Evolutionary conservation across 2,888 invertebrate species (phyloP).

Genomic region (Xanthia togata): DNA sequence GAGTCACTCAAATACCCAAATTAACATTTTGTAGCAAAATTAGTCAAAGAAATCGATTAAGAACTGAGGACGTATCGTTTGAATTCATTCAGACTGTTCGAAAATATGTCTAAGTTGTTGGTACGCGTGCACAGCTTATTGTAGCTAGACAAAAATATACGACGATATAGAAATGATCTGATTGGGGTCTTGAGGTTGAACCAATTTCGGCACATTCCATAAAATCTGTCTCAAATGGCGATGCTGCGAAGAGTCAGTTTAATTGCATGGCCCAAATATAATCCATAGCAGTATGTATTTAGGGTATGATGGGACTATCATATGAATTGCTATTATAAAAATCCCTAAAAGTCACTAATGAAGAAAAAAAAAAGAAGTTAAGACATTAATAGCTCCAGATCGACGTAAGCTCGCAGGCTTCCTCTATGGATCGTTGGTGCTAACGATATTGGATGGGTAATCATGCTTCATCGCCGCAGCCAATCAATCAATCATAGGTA

Average conservation of each 20-base stretch:
- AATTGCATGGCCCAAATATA: not conserved
- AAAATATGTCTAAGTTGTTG: no score
- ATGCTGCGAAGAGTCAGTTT: not conserved
- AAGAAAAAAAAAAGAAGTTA: not conserved
- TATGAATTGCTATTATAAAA: not conserved
- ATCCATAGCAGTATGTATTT: not conserved
- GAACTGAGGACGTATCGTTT: no score
- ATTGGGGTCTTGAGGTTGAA: not conserved
- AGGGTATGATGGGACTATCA: not conserved
- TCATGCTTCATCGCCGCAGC: constrained; percentile 37
- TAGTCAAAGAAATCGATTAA: no score
- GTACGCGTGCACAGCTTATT: no score
- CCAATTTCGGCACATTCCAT: not conserved
- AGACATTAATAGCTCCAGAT: constrained; percentile 24
- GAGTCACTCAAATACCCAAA: no score
- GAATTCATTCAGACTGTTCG: no score
- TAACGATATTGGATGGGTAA: constrained; percentile 51
- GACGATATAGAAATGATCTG: not conserved
- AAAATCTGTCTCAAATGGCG: not conserved
- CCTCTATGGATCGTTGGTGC: constrained; percentile 10
- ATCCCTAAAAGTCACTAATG: not conserved
- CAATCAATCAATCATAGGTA: constrained; percentile 54
- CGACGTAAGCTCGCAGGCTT: constrained; percentile 21
- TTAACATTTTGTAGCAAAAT: no score
- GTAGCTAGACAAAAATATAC: no score